phyloP scores from a whole-genome alignment of 2,113 vertebrate species.

The Rhinolophus sinicus region DNA sequence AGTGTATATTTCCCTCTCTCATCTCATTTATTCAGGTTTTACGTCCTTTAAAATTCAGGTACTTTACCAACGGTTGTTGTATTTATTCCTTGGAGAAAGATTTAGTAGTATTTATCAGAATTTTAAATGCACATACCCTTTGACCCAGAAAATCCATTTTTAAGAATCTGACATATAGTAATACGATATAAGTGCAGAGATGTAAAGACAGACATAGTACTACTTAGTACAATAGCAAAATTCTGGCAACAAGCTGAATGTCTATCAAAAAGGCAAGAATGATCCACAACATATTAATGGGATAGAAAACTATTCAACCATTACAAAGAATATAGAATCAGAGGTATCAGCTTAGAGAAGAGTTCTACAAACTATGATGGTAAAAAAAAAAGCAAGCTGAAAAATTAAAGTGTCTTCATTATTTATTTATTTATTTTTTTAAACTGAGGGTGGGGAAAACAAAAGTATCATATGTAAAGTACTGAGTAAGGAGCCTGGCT shows the following conservation, averaged over 20 bases:
- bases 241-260: not conserved
- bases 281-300: not conserved
- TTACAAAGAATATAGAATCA: not conserved
- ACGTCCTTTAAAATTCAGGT: not conserved
- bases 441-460: not conserved
- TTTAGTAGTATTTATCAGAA: not conserved
- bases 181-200: not conserved
- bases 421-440: not conserved
- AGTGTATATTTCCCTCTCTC: not conserved
- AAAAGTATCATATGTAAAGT: not conserved
- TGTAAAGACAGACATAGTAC: not conserved
- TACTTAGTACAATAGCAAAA: conserved; percentile 20
- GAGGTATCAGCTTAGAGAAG: not conserved
- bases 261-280: not conserved
- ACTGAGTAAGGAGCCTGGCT: not conserved
- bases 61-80: not conserved
- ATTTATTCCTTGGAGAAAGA: conserved; percentile 17
- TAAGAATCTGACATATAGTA: not conserved
- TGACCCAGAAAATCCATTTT: conserved; percentile 33
- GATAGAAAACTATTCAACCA: not conserved
- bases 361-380: not conserved
- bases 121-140: conserved; percentile 28
- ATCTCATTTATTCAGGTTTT: not conserved
- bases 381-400: conserved; percentile 1
- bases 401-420: not conserved